Evolutionary conservation across 2,888 invertebrate genomes (phyloP).

Genomic region (Chymomyza caudatula): DNA sequence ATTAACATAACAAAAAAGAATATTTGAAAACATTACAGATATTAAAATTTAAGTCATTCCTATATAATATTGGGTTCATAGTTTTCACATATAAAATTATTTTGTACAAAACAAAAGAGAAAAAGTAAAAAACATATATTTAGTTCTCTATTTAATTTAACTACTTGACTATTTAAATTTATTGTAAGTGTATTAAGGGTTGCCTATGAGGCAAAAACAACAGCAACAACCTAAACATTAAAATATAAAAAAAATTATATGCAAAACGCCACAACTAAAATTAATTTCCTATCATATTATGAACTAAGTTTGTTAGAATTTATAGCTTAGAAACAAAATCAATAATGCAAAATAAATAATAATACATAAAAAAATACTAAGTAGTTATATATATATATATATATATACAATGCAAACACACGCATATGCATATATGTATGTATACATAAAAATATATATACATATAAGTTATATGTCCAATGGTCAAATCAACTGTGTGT

Average conservation of each 20-base stretch:
- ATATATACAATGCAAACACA: conserved; percentile 21
- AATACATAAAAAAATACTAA: conserved; percentile 16
- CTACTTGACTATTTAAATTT: background rate
- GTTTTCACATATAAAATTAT: conserved; percentile 13
- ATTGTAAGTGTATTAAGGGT: conserved; percentile 3
- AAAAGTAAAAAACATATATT: background rate
- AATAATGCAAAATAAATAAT: conserved; percentile 26
- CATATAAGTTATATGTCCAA: conserved; percentile 42
- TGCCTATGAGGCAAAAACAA: conserved; percentile 57
- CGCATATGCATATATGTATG: conserved; percentile 26
- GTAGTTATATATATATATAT: conserved; percentile 18
- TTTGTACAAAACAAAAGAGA: background rate
- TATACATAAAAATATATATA: conserved; percentile 16
- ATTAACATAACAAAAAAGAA: conserved; percentile 39
- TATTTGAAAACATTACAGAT: conserved; percentile 33
- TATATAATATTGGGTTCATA: conserved; percentile 43
- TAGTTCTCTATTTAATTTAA: background rate
- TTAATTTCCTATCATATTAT: conserved; percentile 57
- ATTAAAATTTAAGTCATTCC: conserved; percentile 60
- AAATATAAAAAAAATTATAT: background rate
- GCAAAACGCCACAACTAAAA: conserved; percentile 37
- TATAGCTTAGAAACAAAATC: conserved; percentile 52
- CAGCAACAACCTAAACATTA: background rate
- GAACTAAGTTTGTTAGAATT: conserved; percentile 66
- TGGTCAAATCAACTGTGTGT: conserved; percentile 69